phyloP scores from a whole-genome alignment of 37 sponge, comb jelly and placozoan genomes.

The Aphrocallistes beatrix region DNA sequence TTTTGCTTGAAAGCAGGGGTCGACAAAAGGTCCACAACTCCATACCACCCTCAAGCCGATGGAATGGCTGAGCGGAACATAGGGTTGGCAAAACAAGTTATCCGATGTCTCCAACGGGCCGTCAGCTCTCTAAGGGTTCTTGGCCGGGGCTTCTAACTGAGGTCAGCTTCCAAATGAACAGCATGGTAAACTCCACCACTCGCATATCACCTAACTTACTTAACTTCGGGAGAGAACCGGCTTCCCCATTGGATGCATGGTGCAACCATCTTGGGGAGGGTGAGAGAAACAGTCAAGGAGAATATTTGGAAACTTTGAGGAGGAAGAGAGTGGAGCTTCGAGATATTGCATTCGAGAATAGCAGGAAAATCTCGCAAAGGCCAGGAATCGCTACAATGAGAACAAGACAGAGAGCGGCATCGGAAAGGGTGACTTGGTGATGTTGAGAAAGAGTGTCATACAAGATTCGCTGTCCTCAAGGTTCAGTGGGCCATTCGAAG shows the following conservation, averaged over 20 bases:
- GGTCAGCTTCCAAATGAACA: not conserved
- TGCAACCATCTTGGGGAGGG: not conserved
- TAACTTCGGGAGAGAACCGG: not conserved
- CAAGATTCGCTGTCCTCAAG: no score
- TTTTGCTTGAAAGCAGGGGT: not conserved
- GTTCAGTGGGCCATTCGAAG: no score
- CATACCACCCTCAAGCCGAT: not conserved
- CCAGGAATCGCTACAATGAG: no score
- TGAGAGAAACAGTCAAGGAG: not conserved
- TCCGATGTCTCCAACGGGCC: slow-evolving; percentile 12
- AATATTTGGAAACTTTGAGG: not conserved
- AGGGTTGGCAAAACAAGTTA: not conserved
- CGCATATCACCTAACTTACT: not conserved
- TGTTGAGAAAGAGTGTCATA: no score
- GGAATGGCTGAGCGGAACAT: no score
- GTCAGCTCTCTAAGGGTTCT: not conserved
- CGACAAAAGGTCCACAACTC: not conserved
- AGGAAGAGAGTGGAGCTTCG: not conserved
- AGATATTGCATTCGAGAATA: not conserved
- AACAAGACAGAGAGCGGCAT: no score
- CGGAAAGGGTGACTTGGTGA: no score
- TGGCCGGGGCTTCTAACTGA: not conserved
- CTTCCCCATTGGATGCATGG: not conserved
- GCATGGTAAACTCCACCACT: not conserved
- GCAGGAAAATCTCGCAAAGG: not conserved